A percentile compares a stretch with the other conserved stretches of the same genome.
phyloP scores from a whole-genome alignment of 30 jellyfish, hydroid and myxozoan species.

The Nemopilema nomurai region DNA sequence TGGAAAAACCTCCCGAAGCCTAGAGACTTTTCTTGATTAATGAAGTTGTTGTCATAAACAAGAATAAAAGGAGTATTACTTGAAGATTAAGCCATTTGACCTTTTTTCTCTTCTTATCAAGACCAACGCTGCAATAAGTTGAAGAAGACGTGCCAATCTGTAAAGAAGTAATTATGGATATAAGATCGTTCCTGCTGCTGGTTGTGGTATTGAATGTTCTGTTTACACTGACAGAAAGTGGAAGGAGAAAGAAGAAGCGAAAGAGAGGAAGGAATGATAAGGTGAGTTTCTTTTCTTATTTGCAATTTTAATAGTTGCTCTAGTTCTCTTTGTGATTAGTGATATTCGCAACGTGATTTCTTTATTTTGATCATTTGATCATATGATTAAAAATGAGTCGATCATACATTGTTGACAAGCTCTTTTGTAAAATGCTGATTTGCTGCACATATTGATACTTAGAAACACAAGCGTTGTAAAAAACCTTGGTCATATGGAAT shows the following conservation, averaged over 20 bases:
- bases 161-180: slow-evolving; percentile 12
- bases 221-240: slow-evolving; percentile 22
- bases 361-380: too few relatives aligned
- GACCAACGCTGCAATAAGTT: neutral
- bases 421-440: too few relatives aligned
- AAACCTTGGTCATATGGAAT: too few relatives aligned
- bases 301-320: too few relatives aligned
- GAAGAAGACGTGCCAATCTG: neutral
- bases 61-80: neutral
- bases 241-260: slow-evolving; percentile 52
- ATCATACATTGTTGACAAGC: too few relatives aligned
- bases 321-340: too few relatives aligned
- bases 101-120: neutral
- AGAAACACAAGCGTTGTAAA: too few relatives aligned
- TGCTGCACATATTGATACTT: too few relatives aligned
- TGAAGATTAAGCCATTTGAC: neutral
- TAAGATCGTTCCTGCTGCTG: slow-evolving; percentile 23
- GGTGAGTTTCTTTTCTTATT: neutral
- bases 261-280: slow-evolving; percentile 20
- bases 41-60: neutral
- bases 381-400: too few relatives aligned
- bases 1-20: neutral
- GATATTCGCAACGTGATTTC: too few relatives aligned
- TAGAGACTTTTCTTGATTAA: neutral
- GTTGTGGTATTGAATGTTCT: slow-evolving; percentile 13